Percentiles rank a stretch among this genome's conserved stretches.
Evolutionary conservation across 2,797 vertebrate species (phyloP).

Genomic region (Echeneis naucrates): DNA sequence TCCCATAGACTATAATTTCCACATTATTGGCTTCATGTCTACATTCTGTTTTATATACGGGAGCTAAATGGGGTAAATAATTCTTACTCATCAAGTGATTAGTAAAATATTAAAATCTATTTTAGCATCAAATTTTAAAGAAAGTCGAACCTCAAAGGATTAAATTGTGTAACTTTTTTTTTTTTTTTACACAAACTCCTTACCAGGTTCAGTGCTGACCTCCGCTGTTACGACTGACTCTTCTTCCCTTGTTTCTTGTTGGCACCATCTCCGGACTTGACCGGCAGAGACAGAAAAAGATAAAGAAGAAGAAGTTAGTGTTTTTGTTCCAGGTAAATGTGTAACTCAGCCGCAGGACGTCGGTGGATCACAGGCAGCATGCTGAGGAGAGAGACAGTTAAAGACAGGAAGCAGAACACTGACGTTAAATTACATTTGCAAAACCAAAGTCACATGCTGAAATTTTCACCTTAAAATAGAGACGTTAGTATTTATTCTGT

Average conservation of each 20-base stretch:
- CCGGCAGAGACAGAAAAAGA: background rate
- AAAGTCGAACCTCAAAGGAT: no score
- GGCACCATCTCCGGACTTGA: conserved; percentile 85
- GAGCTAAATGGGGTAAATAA: no score
- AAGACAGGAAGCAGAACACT: background rate
- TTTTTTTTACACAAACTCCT: background rate
- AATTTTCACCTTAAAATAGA: background rate
- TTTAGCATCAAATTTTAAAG: no score
- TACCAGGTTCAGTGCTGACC: conserved; percentile 68
- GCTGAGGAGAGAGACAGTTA: conserved; percentile 56
- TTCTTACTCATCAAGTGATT: no score
- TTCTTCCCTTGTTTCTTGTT: conserved; percentile 93
- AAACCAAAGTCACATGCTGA: conserved; percentile 31
- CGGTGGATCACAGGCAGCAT: conserved; percentile 33
- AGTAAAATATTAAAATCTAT: no score
- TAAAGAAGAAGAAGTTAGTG: conserved; percentile 5
- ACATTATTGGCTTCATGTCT: no score
- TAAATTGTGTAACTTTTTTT: no score
- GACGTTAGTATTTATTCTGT: background rate
- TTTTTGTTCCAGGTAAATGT: accelerated
- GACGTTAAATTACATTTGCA: conserved; percentile 23
- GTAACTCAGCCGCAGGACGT: conserved; percentile 23
- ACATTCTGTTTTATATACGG: no score
- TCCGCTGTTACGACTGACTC: conserved; percentile 90
- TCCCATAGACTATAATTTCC: no score